Percentiles rank a stretch among this genome's conserved stretches.
Conservation (phyloP, 2,888 invertebrate species). For the Cloeon dipterum region DNA sequence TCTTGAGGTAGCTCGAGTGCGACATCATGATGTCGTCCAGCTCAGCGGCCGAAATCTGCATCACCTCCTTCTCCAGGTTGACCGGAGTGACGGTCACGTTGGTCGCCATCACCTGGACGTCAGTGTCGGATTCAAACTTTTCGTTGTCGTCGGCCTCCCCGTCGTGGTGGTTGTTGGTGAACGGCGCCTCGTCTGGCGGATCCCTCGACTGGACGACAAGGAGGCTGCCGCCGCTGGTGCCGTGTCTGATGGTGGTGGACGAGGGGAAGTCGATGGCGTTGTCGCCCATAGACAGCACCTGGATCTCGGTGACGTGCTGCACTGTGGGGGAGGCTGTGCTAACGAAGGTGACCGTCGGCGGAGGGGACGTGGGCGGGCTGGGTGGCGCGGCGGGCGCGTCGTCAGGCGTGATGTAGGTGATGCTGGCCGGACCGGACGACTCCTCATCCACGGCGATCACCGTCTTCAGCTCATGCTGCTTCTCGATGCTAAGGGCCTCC, state of each 20-base stretch:
- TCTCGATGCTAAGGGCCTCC: no score
- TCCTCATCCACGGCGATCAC: slow-evolving; percentile 1
- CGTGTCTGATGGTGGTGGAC: neutral
- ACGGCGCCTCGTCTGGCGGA: no score
- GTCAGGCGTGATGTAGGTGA: slow-evolving; percentile 6
- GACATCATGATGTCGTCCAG: slow-evolving; percentile 14
- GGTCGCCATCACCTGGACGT: slow-evolving; percentile 11
- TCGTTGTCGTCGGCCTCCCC: neutral
- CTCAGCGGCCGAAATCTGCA: slow-evolving; percentile 12
- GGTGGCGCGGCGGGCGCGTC: slow-evolving; percentile 13
- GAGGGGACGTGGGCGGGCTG: slow-evolving; percentile 19
- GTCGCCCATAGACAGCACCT: slow-evolving; percentile 26
- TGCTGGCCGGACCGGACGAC: neutral
- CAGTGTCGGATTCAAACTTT: slow-evolving; percentile 3
- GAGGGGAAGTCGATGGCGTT: no score
- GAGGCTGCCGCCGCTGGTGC: neutral
- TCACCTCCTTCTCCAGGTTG: slow-evolving; percentile 6
- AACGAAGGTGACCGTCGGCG: slow-evolving; percentile 11
- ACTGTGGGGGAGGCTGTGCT: slow-evolving; percentile 1
- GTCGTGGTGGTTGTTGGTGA: neutral
- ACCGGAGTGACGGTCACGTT: slow-evolving; percentile 4
- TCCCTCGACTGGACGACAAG: neutral
- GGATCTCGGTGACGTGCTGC: slow-evolving; percentile 50
- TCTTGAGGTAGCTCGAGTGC: slow-evolving; percentile 11
- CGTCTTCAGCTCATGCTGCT: slow-evolving; percentile 1